Evolutionary conservation across 1,140 invertebrate species (phyloP), one percentile per base, ranked within the genome.

Genomic region (Drosophila pruinosa): DNA sequence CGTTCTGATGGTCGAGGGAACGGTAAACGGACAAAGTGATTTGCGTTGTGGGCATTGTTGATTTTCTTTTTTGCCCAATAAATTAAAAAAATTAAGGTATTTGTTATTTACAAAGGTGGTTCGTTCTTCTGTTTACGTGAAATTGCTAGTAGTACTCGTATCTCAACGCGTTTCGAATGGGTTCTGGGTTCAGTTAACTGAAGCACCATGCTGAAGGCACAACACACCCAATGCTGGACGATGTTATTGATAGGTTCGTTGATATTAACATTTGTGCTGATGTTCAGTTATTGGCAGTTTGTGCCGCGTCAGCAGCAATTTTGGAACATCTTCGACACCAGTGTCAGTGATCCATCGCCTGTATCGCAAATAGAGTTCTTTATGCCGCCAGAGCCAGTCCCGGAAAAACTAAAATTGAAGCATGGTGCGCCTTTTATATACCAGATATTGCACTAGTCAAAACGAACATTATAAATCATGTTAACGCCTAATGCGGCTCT

Each of bases 271-370:
- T 45, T 88, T 28, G 48, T 41, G 12, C 8, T 88, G 0, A 75
- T 71, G 36, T 52, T 81, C 3, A 78, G 73, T 38, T 86, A 69
- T 28, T 88, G 77, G 82, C 74, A 70, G 34, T 62, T 78, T 24
- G 43, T 86, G 57, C 81, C 80, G 15, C 43, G 19, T n/a, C 62
- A 73, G 4, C 15, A 41, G 4, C 22, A 57, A 1, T 31, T 86
- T 4, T 80, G 72, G 80, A 58, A 56, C 0, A n/a, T 70, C 8
- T 52, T 73, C 7, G 54, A 26, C 2, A 12, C 14, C n/a, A 67
- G 62, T 15, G 31, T 10, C 31, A 53, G 50, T 21, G 31, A 58
- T 14, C 17, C 43, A 3, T 2, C 17, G 22, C 24, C 17, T 15
- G 5, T 17, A 3, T 4, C 45, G 10, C 41, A 31, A 4, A 5